Base-by-base conservation (phyloP, 1,140 invertebrate genomes). In the Drosophila biarmipes region DNA sequence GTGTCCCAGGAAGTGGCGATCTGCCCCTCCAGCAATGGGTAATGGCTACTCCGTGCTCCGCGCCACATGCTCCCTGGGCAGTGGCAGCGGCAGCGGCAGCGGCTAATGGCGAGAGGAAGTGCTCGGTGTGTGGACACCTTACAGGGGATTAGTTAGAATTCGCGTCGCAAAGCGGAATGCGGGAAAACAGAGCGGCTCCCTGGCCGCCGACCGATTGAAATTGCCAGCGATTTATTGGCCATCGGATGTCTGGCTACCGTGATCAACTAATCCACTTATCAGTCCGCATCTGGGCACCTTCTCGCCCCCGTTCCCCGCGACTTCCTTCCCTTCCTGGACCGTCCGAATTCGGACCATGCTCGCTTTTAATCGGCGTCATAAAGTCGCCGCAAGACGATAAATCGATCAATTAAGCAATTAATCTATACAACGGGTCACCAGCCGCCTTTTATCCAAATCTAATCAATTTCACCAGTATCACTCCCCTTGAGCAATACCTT, bases 361-460 rank as follows among this genome's bases (percentile, higher is more conserved):
- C 17, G 8, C 40, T 40, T 57, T 34, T 75, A 76, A 76, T 80
- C 72, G 68, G 38, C 43, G 29, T 63, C 51, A 14, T 84, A 72
- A 73, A 69, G 27, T 74, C 81, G 81, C 80, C 46, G 7, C 27
- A 31, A 31, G 29, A 31, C 29, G 29, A 31, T 31, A 31, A 31
- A 31, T 31, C 29, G 29, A 31, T 31, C 29, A 31, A 79, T 87
- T 66, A 73, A 48, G 54, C 73, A 54, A 53, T 43, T 89, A 87
- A 87, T 89, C 84, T 89, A 89, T 89, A 84, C 77, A 81, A 78
- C 62, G 68, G 59, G 55, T 62, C 57, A 49, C 64, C 63, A 61
- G 72, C 84, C 84, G 84, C 80, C 84, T 89, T 87, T 89, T 87
- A 87, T 87, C 84, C 84, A 87, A 89, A 87, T 87, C 84, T 87